These are phyloP conservation scores for Tigriopus japonicus DNA, from an alignment of 1,140 invertebrate species.

Conservation along the genomic window DNA sequence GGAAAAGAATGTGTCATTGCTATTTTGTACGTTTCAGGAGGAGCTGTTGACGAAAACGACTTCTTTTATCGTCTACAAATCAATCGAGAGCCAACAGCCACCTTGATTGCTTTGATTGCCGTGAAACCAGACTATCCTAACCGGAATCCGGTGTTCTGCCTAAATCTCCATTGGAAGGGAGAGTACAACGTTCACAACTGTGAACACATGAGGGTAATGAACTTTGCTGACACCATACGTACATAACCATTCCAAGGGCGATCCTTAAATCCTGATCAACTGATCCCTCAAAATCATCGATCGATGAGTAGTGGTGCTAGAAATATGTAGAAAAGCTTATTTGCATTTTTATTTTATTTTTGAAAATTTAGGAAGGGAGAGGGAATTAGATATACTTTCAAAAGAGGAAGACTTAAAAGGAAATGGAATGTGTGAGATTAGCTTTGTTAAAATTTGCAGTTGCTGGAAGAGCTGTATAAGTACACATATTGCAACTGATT, in stretches of 20 bases:
- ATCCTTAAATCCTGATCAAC: background rate
- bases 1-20: too few species aligned
- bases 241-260: background rate
- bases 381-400: too few species aligned
- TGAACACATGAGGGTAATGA: constrained; percentile 42
- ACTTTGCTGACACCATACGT: background rate
- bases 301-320: background rate
- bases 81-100: constrained; percentile 30
- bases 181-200: constrained; percentile 39
- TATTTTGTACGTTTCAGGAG: too few species aligned
- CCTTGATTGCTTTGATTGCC: constrained; percentile 49
- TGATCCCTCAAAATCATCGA: background rate
- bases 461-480: too few species aligned
- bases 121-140: constrained; percentile 63
- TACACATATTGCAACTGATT: too few species aligned
- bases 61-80: constrained; percentile 6
- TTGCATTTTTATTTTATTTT: too few species aligned
- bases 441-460: too few species aligned
- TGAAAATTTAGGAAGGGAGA: too few species aligned
- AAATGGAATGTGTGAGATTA: too few species aligned
- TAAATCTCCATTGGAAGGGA: constrained; percentile 43
- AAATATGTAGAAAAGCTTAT: too few species aligned
- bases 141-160: constrained; percentile 48
- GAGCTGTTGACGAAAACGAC: background rate
- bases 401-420: too few species aligned